These are phyloP conservation scores for Cinara cedri DNA, from an alignment of 2,888 invertebrate genomes.

Conservation along the genomic window DNA sequence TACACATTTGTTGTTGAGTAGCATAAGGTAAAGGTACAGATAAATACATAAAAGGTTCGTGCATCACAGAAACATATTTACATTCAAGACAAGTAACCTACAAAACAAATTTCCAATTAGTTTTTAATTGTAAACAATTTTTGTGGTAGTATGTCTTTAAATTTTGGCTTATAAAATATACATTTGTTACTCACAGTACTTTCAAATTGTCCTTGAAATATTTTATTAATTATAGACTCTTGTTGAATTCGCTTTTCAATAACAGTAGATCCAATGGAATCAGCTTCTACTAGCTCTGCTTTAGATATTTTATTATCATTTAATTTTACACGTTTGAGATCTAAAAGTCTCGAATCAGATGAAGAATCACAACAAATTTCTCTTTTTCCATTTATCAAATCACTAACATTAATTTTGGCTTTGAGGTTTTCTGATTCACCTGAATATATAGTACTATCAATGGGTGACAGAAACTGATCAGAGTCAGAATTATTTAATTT, in stretches of 20 bases:
- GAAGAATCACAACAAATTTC: slow-evolving; percentile 55
- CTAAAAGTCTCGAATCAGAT: slow-evolving; percentile 45
- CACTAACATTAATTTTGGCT: neutral
- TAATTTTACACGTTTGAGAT: slow-evolving; percentile 52
- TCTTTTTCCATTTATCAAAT: slow-evolving; percentile 50
- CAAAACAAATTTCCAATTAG: slow-evolving; percentile 59
- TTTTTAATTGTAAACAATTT: neutral
- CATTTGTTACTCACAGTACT: slow-evolving; percentile 66
- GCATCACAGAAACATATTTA: slow-evolving; percentile 69
- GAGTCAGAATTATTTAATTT: neutral
- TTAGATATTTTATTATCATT: slow-evolving; percentile 34
- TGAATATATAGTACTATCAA: slow-evolving; percentile 13
- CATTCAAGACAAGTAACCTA: slow-evolving; percentile 71
- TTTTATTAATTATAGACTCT: slow-evolving; percentile 43
- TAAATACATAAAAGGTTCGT: slow-evolving; percentile 74
- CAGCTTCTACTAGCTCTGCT: slow-evolving; percentile 43
- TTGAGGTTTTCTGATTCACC: neutral
- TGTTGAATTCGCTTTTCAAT: slow-evolving; percentile 59
- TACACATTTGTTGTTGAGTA: slow-evolving; percentile 68
- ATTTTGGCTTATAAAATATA: slow-evolving; percentile 31
- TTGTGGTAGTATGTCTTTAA: neutral
- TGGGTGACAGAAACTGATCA: slow-evolving; percentile 5
- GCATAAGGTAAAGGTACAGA: slow-evolving; percentile 71
- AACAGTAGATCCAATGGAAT: slow-evolving; percentile 31
- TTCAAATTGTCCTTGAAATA: slow-evolving; percentile 71